These are phyloP conservation scores for Sialia sialis DNA, from an alignment of 2,113 vertebrate species.

Conservation along the genomic window DNA sequence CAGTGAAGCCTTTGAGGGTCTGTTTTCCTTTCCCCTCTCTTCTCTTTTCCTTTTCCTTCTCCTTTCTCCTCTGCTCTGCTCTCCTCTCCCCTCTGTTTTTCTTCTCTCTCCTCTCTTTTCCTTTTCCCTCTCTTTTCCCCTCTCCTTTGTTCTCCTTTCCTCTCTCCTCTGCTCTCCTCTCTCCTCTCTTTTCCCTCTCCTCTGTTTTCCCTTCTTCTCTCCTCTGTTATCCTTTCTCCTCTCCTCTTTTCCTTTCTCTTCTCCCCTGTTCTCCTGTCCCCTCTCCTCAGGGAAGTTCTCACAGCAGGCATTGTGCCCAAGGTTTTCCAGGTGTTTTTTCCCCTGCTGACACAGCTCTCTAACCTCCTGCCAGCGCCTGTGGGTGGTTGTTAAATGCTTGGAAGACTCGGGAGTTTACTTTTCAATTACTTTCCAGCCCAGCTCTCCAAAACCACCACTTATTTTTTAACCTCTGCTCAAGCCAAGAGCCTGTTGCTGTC, in stretches of 20 bases:
- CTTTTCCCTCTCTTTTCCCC: background rate
- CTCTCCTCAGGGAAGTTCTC: background rate
- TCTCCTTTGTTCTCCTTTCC: background rate
- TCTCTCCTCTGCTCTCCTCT: too few relatives aligned
- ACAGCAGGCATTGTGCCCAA: accelerated
- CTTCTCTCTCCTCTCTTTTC: background rate
- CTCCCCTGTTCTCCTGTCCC: background rate
- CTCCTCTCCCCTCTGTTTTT: background rate
- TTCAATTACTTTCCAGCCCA: background rate
- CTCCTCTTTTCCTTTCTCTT: too few relatives aligned
- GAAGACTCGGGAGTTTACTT: background rate
- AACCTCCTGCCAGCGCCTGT: background rate
- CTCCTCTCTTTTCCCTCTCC: too few relatives aligned
- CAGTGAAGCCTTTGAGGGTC: background rate
- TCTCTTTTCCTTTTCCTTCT: background rate
- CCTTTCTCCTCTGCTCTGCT: too few relatives aligned
- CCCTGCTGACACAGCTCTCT: background rate
- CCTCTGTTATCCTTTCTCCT: background rate
- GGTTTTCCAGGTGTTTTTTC: background rate
- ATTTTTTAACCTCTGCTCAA: background rate
- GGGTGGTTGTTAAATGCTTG: background rate
- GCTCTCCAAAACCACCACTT: background rate
- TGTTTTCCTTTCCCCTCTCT: background rate
- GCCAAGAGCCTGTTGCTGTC: background rate
- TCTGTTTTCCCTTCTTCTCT: too few relatives aligned